These are phyloP conservation scores for Nephila pilipes DNA, from an alignment of 1,140 invertebrate genomes.

Conservation along the genomic window DNA sequence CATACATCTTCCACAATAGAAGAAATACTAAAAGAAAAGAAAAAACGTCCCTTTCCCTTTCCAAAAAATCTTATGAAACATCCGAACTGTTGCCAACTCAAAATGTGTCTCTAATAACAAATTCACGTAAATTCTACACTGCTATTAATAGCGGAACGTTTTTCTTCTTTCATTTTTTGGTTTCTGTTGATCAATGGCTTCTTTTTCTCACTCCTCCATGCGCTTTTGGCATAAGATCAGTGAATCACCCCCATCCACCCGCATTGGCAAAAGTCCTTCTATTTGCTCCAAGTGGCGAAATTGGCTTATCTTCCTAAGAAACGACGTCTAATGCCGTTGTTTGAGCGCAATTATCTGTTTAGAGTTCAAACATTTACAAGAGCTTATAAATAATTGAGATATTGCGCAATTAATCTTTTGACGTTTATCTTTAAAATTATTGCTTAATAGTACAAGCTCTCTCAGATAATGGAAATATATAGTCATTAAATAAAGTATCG, in stretches of 20 bases:
- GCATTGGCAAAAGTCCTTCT: constrained; percentile 48
- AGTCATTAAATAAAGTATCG: no score
- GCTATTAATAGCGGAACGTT: constrained; percentile 40
- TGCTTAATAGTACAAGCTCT: no score
- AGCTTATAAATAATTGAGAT: background rate
- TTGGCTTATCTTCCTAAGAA: background rate
- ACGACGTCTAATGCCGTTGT: background rate
- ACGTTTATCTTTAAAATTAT: no score
- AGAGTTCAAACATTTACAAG: background rate
- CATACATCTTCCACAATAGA: background rate
- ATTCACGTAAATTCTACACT: background rate
- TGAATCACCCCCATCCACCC: constrained; percentile 45
- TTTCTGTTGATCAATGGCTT: constrained; percentile 41
- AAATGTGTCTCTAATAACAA: constrained; percentile 32
- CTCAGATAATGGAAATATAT: no score
- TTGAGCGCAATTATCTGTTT: background rate
- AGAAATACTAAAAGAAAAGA: background rate
- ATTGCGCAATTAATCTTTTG: no score
- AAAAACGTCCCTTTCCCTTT: constrained; percentile 1
- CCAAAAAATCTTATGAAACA: constrained; percentile 47
- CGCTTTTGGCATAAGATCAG: constrained; percentile 10
- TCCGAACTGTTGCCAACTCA: constrained; percentile 12
- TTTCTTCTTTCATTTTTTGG: constrained; percentile 9
- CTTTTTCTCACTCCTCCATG: constrained; percentile 37
- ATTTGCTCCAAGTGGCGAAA: constrained; percentile 9